phyloP scores from a whole-genome alignment of 2,888 invertebrate species.

The Pyrochroa serraticornis region DNA sequence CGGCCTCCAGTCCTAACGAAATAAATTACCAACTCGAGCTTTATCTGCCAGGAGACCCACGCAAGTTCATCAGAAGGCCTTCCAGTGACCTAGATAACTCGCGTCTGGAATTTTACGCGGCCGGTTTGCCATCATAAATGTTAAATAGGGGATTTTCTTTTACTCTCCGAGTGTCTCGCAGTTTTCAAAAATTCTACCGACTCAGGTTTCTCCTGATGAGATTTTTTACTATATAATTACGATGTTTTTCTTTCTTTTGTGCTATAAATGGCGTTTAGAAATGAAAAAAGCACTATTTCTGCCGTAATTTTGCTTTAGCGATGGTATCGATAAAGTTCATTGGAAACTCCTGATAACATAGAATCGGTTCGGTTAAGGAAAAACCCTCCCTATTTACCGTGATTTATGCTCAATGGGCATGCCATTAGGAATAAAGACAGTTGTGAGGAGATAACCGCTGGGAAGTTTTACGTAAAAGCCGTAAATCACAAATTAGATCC shows the following conservation, averaged over 20 bases:
- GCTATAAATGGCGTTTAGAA: too few species aligned
- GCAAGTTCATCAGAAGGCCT: constrained; percentile 22
- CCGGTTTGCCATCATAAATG: background rate
- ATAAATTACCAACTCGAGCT: constrained; percentile 14
- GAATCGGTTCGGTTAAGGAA: too few species aligned
- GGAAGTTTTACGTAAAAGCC: background rate
- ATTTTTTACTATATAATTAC: too few species aligned
- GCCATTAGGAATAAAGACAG: background rate
- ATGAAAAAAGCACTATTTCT: too few species aligned
- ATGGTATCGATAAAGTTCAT: too few species aligned
- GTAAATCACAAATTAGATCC: constrained; percentile 1
- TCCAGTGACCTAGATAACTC: constrained; percentile 17
- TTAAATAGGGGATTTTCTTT: too few species aligned
- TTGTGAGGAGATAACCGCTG: background rate
- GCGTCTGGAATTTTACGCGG: constrained; percentile 14
- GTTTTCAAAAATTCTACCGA: too few species aligned
- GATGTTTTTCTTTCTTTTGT: too few species aligned
- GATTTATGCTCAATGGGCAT: background rate
- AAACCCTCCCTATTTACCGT: background rate
- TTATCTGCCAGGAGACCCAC: constrained; percentile 16
- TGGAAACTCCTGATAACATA: too few species aligned
- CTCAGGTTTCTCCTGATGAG: too few species aligned
- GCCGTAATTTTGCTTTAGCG: too few species aligned
- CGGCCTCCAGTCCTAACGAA: background rate
- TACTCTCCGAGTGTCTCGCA: too few species aligned